phyloP scores from a whole-genome alignment of 92 coral and sea anemone genomes.

The Scolanthus callimorphus region DNA sequence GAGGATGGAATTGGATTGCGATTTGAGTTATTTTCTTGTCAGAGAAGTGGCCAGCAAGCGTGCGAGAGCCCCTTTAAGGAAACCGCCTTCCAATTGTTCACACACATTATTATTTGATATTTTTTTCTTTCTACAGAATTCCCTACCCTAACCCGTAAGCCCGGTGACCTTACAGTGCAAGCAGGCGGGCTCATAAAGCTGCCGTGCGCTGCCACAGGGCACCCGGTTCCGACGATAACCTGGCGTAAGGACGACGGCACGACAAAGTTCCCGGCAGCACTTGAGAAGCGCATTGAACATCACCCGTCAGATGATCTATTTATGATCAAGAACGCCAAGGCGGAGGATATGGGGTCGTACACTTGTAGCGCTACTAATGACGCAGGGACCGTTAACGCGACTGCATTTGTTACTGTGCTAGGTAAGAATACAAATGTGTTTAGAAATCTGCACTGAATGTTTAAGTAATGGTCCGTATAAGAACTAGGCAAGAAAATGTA shows the following conservation, averaged over 20 bases:
- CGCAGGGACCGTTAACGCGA: conserved; percentile 66
- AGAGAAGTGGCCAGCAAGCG: too few species aligned
- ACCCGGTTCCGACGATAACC: conserved; percentile 52
- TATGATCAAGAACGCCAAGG: conserved; percentile 40
- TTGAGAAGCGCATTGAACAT: conserved; percentile 45
- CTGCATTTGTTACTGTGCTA: conserved; percentile 68
- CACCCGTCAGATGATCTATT: conserved; percentile 22
- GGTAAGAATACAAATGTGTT: too few species aligned
- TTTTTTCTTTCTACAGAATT: conserved; percentile 32
- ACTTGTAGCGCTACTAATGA: conserved; percentile 70
- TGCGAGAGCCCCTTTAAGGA: too few species aligned
- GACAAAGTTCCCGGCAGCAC: conserved; percentile 57
- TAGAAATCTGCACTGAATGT: too few species aligned
- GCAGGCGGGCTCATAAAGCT: conserved; percentile 50
- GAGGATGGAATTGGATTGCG: too few species aligned
- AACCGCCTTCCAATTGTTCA: too few species aligned
- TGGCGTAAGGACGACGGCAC: conserved; percentile 74
- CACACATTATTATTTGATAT: too few species aligned
- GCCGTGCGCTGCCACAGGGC: conserved; percentile 63
- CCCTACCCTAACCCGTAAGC: conserved; percentile 42
- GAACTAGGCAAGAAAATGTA: too few species aligned
- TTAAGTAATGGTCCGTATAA: too few species aligned
- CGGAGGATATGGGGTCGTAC: conserved; percentile 64
- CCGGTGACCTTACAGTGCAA: conserved; percentile 33
- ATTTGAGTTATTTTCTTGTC: too few species aligned